Base-by-base conservation (phyloP, 2,113 vertebrate genomes). In the Brienomyrus brachyistius region DNA sequence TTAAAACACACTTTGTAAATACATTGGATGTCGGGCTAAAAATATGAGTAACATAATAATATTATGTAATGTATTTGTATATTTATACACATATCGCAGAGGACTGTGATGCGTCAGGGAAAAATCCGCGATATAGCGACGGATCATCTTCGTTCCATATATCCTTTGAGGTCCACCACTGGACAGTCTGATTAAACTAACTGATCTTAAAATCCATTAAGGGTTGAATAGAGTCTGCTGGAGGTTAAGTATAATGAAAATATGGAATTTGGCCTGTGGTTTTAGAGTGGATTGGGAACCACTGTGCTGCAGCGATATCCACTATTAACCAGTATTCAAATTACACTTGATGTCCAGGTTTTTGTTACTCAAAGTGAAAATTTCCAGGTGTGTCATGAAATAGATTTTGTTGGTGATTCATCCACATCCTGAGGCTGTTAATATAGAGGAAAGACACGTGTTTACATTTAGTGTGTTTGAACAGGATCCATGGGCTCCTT, bases 401-500 rank as follows among this genome's bases (percentile, higher is more conserved):
- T 40, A 40, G 15, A 5, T 43, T 80, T 43, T 43, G 74, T 80
- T 19, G 35, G 0, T 19, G 35, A 43, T 80, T 80, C 70, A 77
- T 7, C 70, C 13, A 40, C 35, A 80, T 43, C 74, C 74, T 17
- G 74, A 47, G 40, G 82, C 43, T 48, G 82, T 84, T 45, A 47
- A 84, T 40, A 47, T 21, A 84, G 82, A 23, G 19, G 82, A 40
- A 83, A 48, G 21, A 83, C 40, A 21, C 43, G 13, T 77, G 70
- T 35, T 47, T 83, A 23, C 40, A 84, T 84, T 48, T 48, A 50
- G 87, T 89, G 40, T 27, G 43, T 91, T 90, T 93, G 52, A 11
- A 86, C 43, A 27, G 74, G 52, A 52, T 89, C 86, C n/a, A 54
- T 15, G 17, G 31, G 89, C 90, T 74, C 88, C 89, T 92, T 93